Evolutionary conservation across 1,140 invertebrate genomes (phyloP).

Genomic region (Drusus annulatus): DNA sequence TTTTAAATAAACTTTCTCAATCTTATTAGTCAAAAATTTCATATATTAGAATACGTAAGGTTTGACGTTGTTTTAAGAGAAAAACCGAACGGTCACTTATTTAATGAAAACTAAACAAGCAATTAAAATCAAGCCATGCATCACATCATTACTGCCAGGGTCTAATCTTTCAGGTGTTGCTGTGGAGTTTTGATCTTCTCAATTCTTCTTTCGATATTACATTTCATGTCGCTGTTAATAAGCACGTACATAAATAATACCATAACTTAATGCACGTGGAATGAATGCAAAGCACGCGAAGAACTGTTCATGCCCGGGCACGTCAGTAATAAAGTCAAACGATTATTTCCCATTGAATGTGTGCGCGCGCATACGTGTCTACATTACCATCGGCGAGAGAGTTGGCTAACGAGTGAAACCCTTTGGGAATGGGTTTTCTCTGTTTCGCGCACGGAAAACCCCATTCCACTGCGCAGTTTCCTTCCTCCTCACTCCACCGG

Average conservation of each 20-base stretch:
- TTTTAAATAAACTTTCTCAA: too few species aligned
- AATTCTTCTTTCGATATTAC: background rate
- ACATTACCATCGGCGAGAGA: constrained; percentile 46
- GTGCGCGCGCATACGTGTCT: constrained; percentile 53
- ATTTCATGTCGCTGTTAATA: constrained; percentile 2
- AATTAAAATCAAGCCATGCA: too few species aligned
- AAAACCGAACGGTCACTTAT: too few species aligned
- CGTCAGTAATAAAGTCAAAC: constrained; percentile 50
- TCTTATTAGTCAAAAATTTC: too few species aligned
- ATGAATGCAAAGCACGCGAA: constrained; percentile 23
- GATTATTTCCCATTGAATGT: constrained; percentile 48
- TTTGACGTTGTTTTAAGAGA: too few species aligned
- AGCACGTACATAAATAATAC: background rate
- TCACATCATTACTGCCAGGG: too few species aligned
- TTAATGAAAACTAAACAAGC: too few species aligned
- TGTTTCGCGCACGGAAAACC: constrained; percentile 33
- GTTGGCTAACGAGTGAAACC: constrained; percentile 13
- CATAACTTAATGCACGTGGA: background rate
- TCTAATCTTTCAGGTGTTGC: too few species aligned
- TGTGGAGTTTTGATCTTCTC: too few species aligned
- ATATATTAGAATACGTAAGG: too few species aligned
- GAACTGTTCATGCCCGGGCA: constrained; percentile 21
- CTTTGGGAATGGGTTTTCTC: constrained; percentile 38
- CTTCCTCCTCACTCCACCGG: constrained; percentile 34
- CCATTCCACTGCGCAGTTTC: background rate